Evolutionary conservation across 2,797 vertebrate species (phyloP), one percentile per base, ranked within the genome.

Genomic region (Choloepus didactylus): DNA sequence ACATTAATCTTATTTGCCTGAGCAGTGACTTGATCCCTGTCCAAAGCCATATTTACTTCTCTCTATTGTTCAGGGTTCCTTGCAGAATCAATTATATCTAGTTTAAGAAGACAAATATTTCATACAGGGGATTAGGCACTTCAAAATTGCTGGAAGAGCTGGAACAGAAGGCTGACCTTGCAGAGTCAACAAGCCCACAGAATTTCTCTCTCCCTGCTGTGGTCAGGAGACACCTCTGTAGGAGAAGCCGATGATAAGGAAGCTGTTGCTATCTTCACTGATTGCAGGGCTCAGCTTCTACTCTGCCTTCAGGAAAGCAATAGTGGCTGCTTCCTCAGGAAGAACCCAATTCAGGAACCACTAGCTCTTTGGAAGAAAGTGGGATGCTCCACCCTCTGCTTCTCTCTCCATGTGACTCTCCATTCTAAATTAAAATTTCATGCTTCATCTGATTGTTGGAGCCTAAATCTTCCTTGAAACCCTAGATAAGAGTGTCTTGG

Each of bases 391-490:
- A 31, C 3, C 9, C 18, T 64, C 66, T 83, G 11, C 38, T 89
- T 88, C 59, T 79, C 29, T 82, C 27, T 70, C 49, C 46, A 10
- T 8, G 7, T 41, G 46, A 46, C 15, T 60, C 25, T 72, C 19
- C 10, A 72, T 60, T 87, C 14, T 64, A 89, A 66, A 67, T 80
- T 59, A 76, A 59, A 51, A 46, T 64, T 70, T 84, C 21, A n/a
- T 62, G 15, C 23, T 84, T 91, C 29, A 35, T 85, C 60, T 76
- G 41, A 81, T 77, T 77, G 29, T 15, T 94, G 3, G 51, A 89
- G 81, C 44, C n/a, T 72, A 84, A 49, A 15, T 62, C 89, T 96
- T 76, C 15, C 62, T 67, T 70, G n/a, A 90, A 93, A 60, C 10
- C n/a, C 16, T 64, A 70, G 1, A 90, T 6, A 92, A 56, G 41